A percentile compares a stretch with the other conserved stretches of the same genome.
Evolutionary conservation across 2,797 vertebrate species (phyloP).

Genomic region (Choloepus didactylus): DNA sequence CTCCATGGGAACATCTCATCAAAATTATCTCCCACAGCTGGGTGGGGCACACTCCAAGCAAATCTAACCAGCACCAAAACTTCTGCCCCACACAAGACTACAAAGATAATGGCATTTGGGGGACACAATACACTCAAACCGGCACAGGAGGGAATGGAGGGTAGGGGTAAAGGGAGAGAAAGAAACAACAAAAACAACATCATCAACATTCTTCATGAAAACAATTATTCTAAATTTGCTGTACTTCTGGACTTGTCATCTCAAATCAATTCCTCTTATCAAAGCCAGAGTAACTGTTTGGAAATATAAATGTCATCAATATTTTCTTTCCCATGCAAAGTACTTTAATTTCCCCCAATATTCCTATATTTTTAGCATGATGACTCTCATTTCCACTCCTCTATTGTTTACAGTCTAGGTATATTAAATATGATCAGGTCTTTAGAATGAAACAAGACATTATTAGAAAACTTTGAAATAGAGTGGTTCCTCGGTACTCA

Average conservation of each 20-base stretch:
- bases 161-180: background rate
- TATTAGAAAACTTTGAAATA: slow-evolving; percentile 1
- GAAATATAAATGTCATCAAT: background rate
- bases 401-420: background rate
- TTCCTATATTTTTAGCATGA: background rate
- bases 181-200: background rate
- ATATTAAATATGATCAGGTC: background rate
- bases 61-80: too few relatives aligned
- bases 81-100: too few relatives aligned
- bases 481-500: too few relatives aligned
- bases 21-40: too few relatives aligned
- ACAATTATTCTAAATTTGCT: background rate
- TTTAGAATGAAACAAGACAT: background rate
- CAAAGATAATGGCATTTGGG: too few relatives aligned
- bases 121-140: too few relatives aligned
- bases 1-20: too few relatives aligned
- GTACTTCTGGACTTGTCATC: background rate
- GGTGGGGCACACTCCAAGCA: too few relatives aligned
- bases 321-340: background rate
- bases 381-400: background rate
- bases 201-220: background rate
- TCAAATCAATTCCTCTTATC: background rate
- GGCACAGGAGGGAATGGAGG: too few relatives aligned
- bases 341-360: background rate
- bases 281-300: background rate